Conservation (phyloP, 2,797 vertebrate species). For the Momotus momota region DNA sequence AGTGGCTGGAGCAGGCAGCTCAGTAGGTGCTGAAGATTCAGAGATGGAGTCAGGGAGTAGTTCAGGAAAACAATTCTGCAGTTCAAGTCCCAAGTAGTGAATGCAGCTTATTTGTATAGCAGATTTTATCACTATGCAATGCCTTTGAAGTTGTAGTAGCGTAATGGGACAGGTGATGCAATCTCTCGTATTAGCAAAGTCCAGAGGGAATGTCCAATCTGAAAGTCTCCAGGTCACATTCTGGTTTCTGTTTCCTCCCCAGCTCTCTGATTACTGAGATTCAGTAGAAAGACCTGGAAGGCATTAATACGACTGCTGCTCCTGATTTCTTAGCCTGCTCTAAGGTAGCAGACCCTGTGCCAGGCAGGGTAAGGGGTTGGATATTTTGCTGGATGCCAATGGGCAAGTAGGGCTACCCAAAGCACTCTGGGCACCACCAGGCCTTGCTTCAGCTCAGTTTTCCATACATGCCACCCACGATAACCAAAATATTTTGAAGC, state of each 20-base stretch:
- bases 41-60: rapidly evolving
- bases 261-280: neutral
- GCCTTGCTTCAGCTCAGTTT: neutral
- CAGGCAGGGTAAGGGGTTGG: neutral
- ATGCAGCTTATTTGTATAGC: neutral
- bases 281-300: neutral
- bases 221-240: neutral
- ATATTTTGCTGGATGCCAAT: neutral
- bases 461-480: neutral
- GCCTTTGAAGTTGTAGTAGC: neutral
- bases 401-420: neutral
- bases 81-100: neutral
- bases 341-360: neutral
- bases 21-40: neutral
- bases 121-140: neutral
- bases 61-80: neutral
- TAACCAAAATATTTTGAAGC: neutral
- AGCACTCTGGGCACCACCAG: neutral
- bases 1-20: neutral
- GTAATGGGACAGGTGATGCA: neutral
- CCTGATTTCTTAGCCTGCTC: neutral
- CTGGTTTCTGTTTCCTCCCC: neutral
- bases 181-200: neutral
- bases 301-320: neutral
- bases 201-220: neutral